Percentiles rank a stretch among this genome's conserved stretches.
These are phyloP conservation scores for Dendronephthya gigantea DNA, from an alignment of 64 coral and sea anemone genomes.

Conservation along the genomic window DNA sequence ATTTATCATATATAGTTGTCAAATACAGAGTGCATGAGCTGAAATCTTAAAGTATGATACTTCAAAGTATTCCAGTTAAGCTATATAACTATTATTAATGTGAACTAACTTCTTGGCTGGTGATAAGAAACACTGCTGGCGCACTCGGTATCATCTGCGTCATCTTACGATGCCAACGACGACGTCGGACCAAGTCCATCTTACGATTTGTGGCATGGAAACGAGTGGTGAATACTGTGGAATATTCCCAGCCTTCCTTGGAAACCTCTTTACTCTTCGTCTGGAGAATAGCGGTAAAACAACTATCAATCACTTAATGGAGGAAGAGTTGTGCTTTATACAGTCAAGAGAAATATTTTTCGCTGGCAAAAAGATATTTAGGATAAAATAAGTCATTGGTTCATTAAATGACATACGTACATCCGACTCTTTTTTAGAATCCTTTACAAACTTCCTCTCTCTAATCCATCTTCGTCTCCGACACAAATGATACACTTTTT, in stretches of 20 bases:
- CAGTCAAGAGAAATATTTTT: too few species aligned
- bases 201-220: constrained; percentile 96
- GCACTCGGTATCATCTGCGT: constrained; percentile 61
- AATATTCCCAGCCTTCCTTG: constrained; percentile 86
- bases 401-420: constrained; percentile 17
- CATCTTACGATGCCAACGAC: constrained; percentile 95
- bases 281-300: background rate
- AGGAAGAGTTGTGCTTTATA: too few species aligned
- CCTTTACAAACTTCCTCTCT: constrained; percentile 53
- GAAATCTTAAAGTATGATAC: background rate
- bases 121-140: constrained; percentile 69
- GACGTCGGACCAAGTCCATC: constrained; percentile 77
- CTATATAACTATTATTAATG: background rate
- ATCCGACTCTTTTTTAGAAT: constrained; percentile 54
- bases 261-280: constrained; percentile 49
- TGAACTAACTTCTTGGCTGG: constrained; percentile 10
- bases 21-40: too few species aligned
- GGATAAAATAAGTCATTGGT: too few species aligned
- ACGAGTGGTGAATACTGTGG: constrained; percentile 84
- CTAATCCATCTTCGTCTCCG: constrained; percentile 69
- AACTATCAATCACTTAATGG: background rate
- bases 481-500: constrained; percentile 88
- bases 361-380: too few species aligned
- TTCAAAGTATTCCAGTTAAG: background rate
- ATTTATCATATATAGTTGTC: too few species aligned